Evolutionary conservation across 2,888 invertebrate species (phyloP).

Genomic region (Macrostomum cliftonense): DNA sequence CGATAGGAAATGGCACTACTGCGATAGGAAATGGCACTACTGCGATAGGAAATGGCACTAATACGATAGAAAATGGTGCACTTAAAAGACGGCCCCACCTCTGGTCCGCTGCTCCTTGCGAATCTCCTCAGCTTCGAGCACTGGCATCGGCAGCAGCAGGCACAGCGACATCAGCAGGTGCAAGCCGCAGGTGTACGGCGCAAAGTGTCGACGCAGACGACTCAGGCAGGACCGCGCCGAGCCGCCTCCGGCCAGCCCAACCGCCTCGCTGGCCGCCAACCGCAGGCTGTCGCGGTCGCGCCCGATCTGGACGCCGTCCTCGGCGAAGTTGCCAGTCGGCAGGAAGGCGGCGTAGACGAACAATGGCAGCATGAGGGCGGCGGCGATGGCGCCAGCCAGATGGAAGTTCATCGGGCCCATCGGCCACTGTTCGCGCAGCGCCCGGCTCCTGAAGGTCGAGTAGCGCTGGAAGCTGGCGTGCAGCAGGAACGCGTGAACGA

Average conservation of each 20-base stretch:
- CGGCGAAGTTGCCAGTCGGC: conserved; percentile 6
- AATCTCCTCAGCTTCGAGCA: conserved; percentile 65
- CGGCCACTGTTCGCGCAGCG: conserved; percentile 7
- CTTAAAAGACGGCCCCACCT: conserved; percentile 20
- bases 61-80: no score
- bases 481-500: conserved; percentile 44
- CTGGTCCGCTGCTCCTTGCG: conserved; percentile 49
- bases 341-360: conserved; percentile 7
- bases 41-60: no score
- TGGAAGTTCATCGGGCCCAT: conserved; percentile 1
- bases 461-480: conserved; percentile 33
- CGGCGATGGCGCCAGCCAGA: conserved; percentile 4
- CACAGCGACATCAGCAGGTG: conserved; percentile 64
- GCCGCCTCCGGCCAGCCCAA: background rate
- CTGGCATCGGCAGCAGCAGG: conserved; percentile 58
- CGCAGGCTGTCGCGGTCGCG: conserved; percentile 30
- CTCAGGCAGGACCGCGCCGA: background rate
- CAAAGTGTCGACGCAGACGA: conserved; percentile 48
- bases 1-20: no score
- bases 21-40: no score
- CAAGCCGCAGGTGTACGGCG: conserved; percentile 62
- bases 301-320: conserved; percentile 32
- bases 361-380: background rate
- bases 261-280: conserved; percentile 24
- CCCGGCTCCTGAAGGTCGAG: conserved; percentile 12